Evolutionary conservation across 2,797 vertebrate genomes (phyloP), one percentile per base, ranked within the genome.

Genomic region (Sebastes variabilis): DNA sequence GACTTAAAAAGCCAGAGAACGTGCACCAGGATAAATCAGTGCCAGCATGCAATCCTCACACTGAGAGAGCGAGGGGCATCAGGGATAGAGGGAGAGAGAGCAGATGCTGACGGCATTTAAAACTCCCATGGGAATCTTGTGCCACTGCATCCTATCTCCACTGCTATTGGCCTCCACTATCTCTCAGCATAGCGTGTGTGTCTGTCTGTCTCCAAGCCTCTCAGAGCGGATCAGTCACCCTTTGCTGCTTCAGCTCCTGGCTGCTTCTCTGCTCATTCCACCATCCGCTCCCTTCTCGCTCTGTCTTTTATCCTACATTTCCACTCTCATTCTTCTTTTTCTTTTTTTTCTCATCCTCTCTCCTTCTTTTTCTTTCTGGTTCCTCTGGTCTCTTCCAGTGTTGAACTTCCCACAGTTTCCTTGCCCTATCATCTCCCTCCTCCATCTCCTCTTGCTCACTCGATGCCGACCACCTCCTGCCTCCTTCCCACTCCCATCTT

Each of bases 181-280:
- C 82, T 86, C 82, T 89, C 81, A 81, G 84, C 75, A 46, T 85
- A 76, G 89, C 76, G 66, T 91, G 88, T 83, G 84, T 91, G 87
- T 87, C 83, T 84, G 82, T 88, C 87, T 89, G 79, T 93, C 85
- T 93, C 83, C 83, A 89, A 93, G 89, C 91, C 88, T 88, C 91
- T 94, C 85, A 84, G 93, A 93, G 92, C 86, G 86, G 94, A 95
- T 95, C 95, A 96, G 94, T 95, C 93, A 91, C 91, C 93, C 91
- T 93, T 90, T 95, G 94, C 94, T 94, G 93, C 91, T 94, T 95
- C 92, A 96, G 95, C 94, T 92, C 75, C 88, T 88, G 82, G 80
- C 88, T 88, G 83, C 89, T 87, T 87, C 83, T 81, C 87, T 87
- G 69, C 56, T 87, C 84, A 79, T 80, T 88, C 86, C 80, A 70